These are phyloP conservation scores for Aphelinus certus DNA, from an alignment of 1,140 invertebrate genomes.

Conservation along the genomic window DNA sequence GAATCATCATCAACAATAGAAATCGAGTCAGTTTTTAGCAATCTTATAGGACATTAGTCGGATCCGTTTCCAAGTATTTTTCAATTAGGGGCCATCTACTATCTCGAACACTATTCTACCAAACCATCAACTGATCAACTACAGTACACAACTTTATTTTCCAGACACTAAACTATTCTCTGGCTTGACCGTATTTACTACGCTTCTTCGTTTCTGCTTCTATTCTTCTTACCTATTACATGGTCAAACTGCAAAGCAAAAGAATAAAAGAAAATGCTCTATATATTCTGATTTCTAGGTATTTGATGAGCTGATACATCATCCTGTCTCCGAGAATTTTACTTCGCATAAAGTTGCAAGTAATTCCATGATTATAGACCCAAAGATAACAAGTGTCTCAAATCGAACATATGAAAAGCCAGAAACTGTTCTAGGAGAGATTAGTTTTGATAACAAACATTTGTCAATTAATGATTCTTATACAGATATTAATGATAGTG, in stretches of 20 bases:
- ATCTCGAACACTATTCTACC: conserved; percentile 6
- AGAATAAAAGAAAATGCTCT: conserved; percentile 31
- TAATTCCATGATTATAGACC: conserved; percentile 37
- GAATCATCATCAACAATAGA: conserved; percentile 63
- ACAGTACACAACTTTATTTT: conserved; percentile 37
- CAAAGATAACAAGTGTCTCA: conserved; percentile 24
- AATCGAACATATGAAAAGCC: conserved; percentile 16
- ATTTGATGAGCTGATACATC: conserved; percentile 46
- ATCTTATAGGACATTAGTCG: conserved; percentile 50
- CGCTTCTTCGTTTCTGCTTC: conserved; percentile 36
- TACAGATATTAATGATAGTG: conserved; percentile 13
- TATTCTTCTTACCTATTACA: conserved; percentile 29
- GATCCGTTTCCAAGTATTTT: conserved; percentile 13
- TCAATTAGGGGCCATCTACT: conserved; percentile 22
- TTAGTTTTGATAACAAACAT: conserved; percentile 9
- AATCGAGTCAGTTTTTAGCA: conserved; percentile 63
- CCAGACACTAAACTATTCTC: conserved; percentile 30
- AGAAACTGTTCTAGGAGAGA: conserved; percentile 8
- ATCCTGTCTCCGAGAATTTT: conserved; percentile 57
- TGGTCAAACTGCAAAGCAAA: conserved; percentile 16
- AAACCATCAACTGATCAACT: conserved; percentile 38
- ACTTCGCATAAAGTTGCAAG: conserved; percentile 42
- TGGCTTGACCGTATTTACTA: conserved; percentile 32
- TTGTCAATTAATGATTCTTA: conserved; percentile 16
- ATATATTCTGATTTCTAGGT: conserved; percentile 62